Evolutionary conservation across 2,113 vertebrate genomes (phyloP).

Genomic region (Zosterops pallidus): DNA sequence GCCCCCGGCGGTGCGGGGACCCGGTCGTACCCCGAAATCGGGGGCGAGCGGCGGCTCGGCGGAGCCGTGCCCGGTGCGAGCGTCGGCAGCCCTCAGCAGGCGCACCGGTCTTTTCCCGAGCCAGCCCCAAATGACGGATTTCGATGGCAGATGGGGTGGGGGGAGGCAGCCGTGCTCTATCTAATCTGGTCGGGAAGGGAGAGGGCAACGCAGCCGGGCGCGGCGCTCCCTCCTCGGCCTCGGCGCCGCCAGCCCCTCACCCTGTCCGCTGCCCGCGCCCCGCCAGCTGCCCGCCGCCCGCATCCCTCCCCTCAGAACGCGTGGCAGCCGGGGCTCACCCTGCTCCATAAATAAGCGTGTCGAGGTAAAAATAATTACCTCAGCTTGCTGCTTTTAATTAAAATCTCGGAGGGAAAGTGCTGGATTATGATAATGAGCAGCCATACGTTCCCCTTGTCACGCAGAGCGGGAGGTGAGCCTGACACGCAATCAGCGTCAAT

Average conservation of each 20-base stretch:
- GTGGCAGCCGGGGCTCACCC: conserved; percentile 64
- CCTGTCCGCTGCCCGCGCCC: conserved; percentile 34
- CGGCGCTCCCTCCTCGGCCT: neutral
- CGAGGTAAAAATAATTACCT: conserved; percentile 85
- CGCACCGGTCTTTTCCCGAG: neutral
- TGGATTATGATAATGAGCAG: conserved; percentile 96
- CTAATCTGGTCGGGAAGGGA: neutral
- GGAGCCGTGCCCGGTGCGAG: neutral
- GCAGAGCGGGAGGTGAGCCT: conserved; percentile 83
- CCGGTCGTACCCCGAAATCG: neutral
- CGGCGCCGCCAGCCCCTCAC: neutral
- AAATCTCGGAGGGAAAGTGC: conserved; percentile 90
- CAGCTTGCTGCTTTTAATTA: conserved; percentile 93
- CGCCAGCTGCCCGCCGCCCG: conserved; percentile 8
- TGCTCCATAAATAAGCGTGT: conserved; percentile 78
- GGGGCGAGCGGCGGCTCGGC: neutral
- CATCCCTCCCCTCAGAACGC: conserved; percentile 37
- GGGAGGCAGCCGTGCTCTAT: neutral
- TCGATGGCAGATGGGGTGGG: neutral
- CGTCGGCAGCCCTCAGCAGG: neutral
- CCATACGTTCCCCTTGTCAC: conserved; percentile 84
- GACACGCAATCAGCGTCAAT: conserved; percentile 83
- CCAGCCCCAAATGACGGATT: neutral
- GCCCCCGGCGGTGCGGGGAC: neutral
- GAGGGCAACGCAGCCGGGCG: neutral